Base-by-base conservation (phyloP, 2,797 vertebrate genomes). In the Cichlasoma orientale region DNA sequence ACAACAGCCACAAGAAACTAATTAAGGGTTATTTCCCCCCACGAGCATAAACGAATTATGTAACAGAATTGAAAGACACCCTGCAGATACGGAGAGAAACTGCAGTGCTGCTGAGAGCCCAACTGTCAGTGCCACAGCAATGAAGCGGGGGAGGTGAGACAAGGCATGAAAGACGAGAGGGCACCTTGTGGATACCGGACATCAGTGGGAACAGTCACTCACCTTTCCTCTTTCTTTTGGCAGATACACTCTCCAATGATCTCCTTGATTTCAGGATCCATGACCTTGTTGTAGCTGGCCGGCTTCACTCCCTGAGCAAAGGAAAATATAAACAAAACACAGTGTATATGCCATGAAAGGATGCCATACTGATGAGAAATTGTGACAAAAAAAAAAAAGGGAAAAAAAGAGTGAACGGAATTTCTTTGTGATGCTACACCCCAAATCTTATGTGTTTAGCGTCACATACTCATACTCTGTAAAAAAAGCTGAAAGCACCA, bases 191-290 rank as follows among this genome's bases (percentile, higher is more conserved):
- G 72, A 76, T 11, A 47, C 70, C n/a, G 75, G 82, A 79, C 72
- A 84, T 31, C 25, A 78, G 9, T 7, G 29, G 44, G 53, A 44
- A 38, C 44, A 75, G 59, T 88, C 89, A 95, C 97, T 96, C 93
- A 99, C 98, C 98, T 97, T 90, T 99, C 97, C 90, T 98, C 98
- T 91, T 99, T 99, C 88, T 99, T 99, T 95, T 99, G 98, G 93
- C 98, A 98, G 94, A 99, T 99, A 57, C 98, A 99, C 89, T 99
- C 98, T 7, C 98, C 98, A 86, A 99, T 99, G 90, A 99, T 99
- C 95, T 99, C 98, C 93, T 99, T 99, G 89, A 99, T 97, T 96
- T 99, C 98, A 70, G 97, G 98, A 93, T 99, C 97, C 25, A 96
- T 93, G 86, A 99, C 97, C 92, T 99, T 99, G 93, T 99, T 97